A percentile compares a stretch with the other conserved stretches of the same genome.
Evolutionary conservation across 64 coral and sea anemone species (phyloP).

Genomic region (Trachythela sp.): DNA sequence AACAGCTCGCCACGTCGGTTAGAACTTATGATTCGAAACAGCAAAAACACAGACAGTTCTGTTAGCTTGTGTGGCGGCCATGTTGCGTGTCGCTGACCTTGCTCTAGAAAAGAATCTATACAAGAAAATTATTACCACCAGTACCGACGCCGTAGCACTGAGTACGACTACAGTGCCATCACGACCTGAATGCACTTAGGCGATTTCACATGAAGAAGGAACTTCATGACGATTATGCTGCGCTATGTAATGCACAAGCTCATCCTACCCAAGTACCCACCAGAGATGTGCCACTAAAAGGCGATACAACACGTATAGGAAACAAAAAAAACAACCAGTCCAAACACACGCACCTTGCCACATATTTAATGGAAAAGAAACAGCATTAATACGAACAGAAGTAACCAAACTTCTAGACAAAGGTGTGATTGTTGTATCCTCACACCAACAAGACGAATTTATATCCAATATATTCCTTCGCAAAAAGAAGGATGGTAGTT

Average conservation of each 20-base stretch:
- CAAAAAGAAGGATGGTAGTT: constrained; percentile 13
- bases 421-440: neutral
- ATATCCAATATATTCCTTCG: constrained; percentile 23
- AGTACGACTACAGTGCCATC: neutral
- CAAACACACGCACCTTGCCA: neutral
- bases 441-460: constrained; percentile 12
- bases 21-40: neutral
- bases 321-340: neutral
- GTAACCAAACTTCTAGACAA: neutral
- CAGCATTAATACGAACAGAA: neutral
- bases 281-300: neutral
- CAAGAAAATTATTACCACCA: neutral
- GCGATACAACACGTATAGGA: neutral
- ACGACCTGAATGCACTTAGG: neutral
- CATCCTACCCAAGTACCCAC: neutral
- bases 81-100: constrained; percentile 16
- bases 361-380: neutral
- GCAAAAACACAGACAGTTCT: constrained; percentile 2
- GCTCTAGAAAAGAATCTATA: neutral
- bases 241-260: neutral
- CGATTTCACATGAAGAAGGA: constrained; percentile 24
- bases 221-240: constrained; percentile 23
- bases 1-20: neutral
- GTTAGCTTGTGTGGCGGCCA: neutral
- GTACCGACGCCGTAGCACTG: neutral